Evolutionary conservation across 2,888 invertebrate genomes (phyloP), one percentile per base, ranked within the genome.

Genomic region (Drosophila paramelanica): DNA sequence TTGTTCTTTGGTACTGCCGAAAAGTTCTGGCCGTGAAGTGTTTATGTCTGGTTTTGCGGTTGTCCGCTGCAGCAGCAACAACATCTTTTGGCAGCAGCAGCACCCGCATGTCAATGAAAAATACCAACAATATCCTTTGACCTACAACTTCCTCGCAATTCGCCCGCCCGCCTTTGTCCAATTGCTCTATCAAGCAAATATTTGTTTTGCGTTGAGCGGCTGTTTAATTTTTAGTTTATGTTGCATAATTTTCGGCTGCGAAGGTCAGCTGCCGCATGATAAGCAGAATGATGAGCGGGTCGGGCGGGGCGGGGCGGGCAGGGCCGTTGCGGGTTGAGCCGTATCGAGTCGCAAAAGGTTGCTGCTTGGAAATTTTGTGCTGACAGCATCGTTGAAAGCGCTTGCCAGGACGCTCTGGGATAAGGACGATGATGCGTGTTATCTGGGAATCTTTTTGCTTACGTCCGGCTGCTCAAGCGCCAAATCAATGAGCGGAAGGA

Each of bases 141-240:
- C 10, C 20, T 4, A 23, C 23, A 23, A 23, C 23, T 23, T 10
- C 3, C 10, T 3, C 11, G 5, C 5, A 10, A 1, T 20, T 25
- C n/a, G 3, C 13, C n/a, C n/a, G n/a, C 20, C 23, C 13, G 14
- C 55, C 10, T 20, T 10, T 5, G 17, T n/a, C 8, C 17, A 25
- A 38, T 27, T 31, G 42, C 11, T 17, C n/a, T 36, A 27, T 36
- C 25, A 50, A 61, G 67, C 45, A 67, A 67, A 66, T 67, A 67
- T 77, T 77, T 72, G 72, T 57, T 61, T 66, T 67, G 69, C 49
- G 59, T 58, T 49, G 70, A 46, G 51, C 43, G 76, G 49, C 65
- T 75, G 67, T 81, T 85, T 88, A 82, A 88, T 82, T 82, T 82
- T 85, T 73, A 79, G 88, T 88, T 88, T 85, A 85, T 85, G 79